Conservation (phyloP, 2,888 invertebrate genomes). For the Homarus gammarus region DNA sequence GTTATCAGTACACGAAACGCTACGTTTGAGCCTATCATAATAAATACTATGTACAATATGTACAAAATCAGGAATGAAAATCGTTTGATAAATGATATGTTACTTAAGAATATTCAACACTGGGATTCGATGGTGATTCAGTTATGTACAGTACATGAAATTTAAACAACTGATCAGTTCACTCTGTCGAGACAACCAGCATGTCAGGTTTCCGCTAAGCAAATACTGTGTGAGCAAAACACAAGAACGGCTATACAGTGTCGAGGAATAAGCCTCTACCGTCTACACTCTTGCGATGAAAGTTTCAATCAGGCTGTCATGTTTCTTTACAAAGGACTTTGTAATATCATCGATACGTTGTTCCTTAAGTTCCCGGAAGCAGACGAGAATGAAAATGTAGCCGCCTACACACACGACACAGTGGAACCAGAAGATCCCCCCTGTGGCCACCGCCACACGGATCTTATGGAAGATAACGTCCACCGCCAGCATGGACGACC, state of each 20-base stretch:
- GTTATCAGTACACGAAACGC: too few species aligned
- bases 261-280: not conserved
- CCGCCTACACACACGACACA: conserved; percentile 74
- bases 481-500: conserved; percentile 72
- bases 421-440: conserved; percentile 75
- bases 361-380: conserved; percentile 75
- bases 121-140: not conserved
- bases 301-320: conserved; percentile 73
- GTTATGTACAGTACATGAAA: not conserved
- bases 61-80: not conserved
- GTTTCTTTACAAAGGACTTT: conserved; percentile 69
- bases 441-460: conserved; percentile 67
- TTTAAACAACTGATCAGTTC: too few species aligned
- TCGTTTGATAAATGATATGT: not conserved
- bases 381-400: conserved; percentile 74
- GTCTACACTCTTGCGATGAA: conserved; percentile 67
- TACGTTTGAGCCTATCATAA: not conserved
- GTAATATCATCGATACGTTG: conserved; percentile 74
- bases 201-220: too few species aligned
- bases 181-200: too few species aligned
- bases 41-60: not conserved
- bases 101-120: not conserved
- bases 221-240: too few species aligned
- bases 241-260: too few species aligned
- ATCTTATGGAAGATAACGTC: conserved; percentile 65